phyloP scores from a whole-genome alignment of 2,797 vertebrate genomes.

The Strix occidentalis region DNA sequence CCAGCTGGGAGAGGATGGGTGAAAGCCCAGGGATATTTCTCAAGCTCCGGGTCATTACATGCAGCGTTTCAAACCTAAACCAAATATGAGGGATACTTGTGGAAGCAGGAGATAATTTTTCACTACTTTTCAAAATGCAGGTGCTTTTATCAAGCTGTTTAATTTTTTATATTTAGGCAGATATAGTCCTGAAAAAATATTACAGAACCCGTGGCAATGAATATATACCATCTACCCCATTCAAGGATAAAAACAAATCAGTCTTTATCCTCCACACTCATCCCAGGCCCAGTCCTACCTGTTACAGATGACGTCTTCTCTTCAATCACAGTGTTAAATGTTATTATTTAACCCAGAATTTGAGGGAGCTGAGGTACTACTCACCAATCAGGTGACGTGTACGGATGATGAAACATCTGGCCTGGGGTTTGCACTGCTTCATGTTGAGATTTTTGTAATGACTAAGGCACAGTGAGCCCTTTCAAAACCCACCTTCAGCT shows the following conservation, averaged over 20 bases:
- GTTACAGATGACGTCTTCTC: not conserved
- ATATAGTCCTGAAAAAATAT: not conserved
- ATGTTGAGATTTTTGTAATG: not conserved
- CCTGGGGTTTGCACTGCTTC: not conserved
- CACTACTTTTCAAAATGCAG: not conserved
- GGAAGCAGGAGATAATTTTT: not conserved
- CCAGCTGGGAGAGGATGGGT: not conserved
- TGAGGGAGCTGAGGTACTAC: not conserved
- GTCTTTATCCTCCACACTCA: not conserved
- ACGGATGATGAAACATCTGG: not conserved
- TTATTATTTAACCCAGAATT: not conserved
- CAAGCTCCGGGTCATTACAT: not conserved
- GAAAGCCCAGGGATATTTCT: not conserved
- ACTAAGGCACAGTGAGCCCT: not conserved
- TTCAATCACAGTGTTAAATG: not conserved
- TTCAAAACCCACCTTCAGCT: not conserved
- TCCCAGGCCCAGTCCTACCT: not conserved
- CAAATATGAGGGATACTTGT: not conserved
- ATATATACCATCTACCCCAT: too few relatives aligned
- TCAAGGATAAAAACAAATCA: not conserved
- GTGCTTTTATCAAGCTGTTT: not conserved
- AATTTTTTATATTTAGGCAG: not conserved
- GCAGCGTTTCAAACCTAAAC: not conserved
- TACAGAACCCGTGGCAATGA: rapidly evolving
- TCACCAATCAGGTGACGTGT: not conserved